Conservation (phyloP, 2,797 vertebrate genomes). For the Enteromius anoplus region DNA sequence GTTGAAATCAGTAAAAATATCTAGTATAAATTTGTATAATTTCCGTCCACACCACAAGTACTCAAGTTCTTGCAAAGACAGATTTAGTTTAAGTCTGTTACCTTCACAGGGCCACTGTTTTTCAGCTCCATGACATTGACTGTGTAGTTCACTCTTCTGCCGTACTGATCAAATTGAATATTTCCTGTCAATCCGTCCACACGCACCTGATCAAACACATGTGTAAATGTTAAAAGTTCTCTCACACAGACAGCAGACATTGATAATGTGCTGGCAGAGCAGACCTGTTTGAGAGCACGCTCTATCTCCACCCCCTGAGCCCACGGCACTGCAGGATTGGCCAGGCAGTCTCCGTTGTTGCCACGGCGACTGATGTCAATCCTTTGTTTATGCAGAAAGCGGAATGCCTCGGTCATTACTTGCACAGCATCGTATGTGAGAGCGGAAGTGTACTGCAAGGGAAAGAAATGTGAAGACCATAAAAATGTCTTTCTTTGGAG, state of each 20-base stretch:
- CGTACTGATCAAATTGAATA: slow-evolving; percentile 97
- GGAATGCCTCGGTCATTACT: slow-evolving; percentile 97
- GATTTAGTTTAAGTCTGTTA: slow-evolving; percentile 62
- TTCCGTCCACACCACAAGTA: neutral
- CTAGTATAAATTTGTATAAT: neutral
- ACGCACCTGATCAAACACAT: slow-evolving; percentile 80
- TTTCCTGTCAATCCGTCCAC: slow-evolving; percentile 94
- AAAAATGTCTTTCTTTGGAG: slow-evolving; percentile 9
- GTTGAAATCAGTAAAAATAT: neutral
- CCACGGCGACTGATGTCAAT: slow-evolving; percentile 95
- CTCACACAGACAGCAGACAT: neutral
- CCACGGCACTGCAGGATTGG: slow-evolving; percentile 97
- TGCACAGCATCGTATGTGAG: slow-evolving; percentile 95
- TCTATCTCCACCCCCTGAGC: slow-evolving; percentile 97
- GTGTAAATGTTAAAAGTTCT: neutral
- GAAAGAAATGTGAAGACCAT: neutral
- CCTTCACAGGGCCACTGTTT: slow-evolving; percentile 94
- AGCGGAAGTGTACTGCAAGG: slow-evolving; percentile 90
- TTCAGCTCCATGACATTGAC: slow-evolving; percentile 97
- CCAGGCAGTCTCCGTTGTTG: slow-evolving; percentile 94
- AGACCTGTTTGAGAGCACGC: slow-evolving; percentile 94
- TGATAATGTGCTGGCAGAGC: neutral
- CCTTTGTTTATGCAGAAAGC: slow-evolving; percentile 93
- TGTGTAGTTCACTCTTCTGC: slow-evolving; percentile 95
- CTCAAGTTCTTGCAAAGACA: neutral